Percentiles rank a stretch among this genome's conserved stretches.
Evolutionary conservation across 2,888 invertebrate genomes (phyloP).

Genomic region (Anodontia alba): DNA sequence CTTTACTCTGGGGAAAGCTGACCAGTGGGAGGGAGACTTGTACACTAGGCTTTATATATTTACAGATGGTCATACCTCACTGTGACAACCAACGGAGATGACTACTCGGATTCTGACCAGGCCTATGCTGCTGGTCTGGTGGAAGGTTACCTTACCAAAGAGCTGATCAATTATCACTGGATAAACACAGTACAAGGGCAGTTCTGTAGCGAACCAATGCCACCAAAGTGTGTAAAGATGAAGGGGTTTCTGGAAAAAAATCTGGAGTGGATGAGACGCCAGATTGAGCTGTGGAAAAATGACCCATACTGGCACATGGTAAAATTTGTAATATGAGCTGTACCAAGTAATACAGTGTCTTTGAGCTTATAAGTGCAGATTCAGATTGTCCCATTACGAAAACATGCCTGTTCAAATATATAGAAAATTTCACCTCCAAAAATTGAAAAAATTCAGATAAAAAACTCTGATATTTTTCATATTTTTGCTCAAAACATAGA

Average conservation of each 20-base stretch:
- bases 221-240: slow-evolving; percentile 88
- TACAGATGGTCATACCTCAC: slow-evolving; percentile 92
- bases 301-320: slow-evolving; percentile 95
- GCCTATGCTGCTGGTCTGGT: slow-evolving; percentile 94
- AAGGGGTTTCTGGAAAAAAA: slow-evolving; percentile 89
- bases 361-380: too few relatives aligned
- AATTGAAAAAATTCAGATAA: too few relatives aligned
- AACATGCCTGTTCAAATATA: too few relatives aligned
- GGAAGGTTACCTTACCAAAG: slow-evolving; percentile 91
- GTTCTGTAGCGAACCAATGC: slow-evolving; percentile 71
- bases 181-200: slow-evolving; percentile 88
- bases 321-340: too few relatives aligned
- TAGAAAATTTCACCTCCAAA: too few relatives aligned
- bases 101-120: slow-evolving; percentile 91
- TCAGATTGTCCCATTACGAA: too few relatives aligned
- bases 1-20: too few relatives aligned
- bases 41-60: slow-evolving; percentile 4
- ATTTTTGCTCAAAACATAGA: too few relatives aligned
- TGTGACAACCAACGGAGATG: slow-evolving; percentile 90
- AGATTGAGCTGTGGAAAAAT: slow-evolving; percentile 86
- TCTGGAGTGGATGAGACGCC: slow-evolving; percentile 87
- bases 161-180: slow-evolving; percentile 92
- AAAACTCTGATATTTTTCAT: too few relatives aligned
- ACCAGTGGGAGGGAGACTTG: too few relatives aligned
- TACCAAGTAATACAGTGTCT: neutral